Conservation (phyloP, 2,888 invertebrate species). For the Tyria jacobaeae region DNA sequence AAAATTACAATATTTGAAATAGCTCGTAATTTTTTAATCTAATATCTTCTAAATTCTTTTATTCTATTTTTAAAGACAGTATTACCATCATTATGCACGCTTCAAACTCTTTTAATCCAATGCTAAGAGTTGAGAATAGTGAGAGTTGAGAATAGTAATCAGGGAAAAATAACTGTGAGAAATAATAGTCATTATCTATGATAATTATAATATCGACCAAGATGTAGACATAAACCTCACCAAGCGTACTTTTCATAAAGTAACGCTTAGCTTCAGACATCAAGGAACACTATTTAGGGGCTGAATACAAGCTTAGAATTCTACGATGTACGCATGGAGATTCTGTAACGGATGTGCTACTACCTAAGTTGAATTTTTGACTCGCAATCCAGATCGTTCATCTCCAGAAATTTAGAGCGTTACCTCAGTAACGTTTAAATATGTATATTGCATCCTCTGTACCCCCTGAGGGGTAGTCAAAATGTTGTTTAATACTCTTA, state of each 20-base stretch:
- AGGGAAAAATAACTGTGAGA: too few relatives aligned
- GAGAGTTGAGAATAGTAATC: too few relatives aligned
- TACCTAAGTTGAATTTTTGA: conserved; percentile 1
- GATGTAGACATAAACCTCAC: background rate
- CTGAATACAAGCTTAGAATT: conserved; percentile 31
- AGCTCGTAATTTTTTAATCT: too few relatives aligned
- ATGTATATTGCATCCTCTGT: background rate
- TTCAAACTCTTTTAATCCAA: too few relatives aligned
- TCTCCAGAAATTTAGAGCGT: background rate
- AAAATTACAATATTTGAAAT: too few relatives aligned
- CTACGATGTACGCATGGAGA: conserved; percentile 7
- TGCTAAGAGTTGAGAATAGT: too few relatives aligned
- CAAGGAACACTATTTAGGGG: conserved; percentile 27
- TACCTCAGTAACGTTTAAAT: background rate
- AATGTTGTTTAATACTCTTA: too few relatives aligned
- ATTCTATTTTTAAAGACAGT: too few relatives aligned
- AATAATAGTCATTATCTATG: background rate
- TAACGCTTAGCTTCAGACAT: conserved; percentile 1
- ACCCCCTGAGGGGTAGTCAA: too few relatives aligned
- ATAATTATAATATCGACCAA: background rate
- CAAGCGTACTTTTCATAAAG: background rate
- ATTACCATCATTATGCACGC: too few relatives aligned
- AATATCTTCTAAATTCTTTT: too few relatives aligned
- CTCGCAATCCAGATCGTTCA: conserved; percentile 10
- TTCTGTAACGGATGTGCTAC: conserved; percentile 7